phyloP scores from a whole-genome alignment of 2,113 vertebrate genomes.

The Puntigrus tetrazona region DNA sequence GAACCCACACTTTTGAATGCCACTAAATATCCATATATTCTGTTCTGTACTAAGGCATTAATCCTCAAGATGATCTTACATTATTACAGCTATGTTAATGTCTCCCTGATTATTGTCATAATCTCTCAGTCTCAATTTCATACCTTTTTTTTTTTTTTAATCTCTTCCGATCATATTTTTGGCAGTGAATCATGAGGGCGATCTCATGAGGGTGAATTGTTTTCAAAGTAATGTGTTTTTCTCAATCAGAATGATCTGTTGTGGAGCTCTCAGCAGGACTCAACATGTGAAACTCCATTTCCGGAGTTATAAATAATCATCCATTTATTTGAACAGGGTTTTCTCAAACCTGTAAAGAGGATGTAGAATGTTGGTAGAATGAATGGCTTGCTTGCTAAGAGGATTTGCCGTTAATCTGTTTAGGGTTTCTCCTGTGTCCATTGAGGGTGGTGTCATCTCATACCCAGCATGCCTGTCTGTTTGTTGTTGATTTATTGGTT shows the following conservation, averaged over 20 bases:
- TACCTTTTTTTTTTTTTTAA: not conserved
- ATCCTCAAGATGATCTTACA: not conserved
- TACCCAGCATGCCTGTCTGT: constrained; percentile 51
- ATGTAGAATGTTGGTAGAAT: constrained; percentile 54
- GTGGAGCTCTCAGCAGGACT: not conserved
- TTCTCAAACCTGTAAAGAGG: constrained; percentile 48
- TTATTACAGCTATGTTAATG: not conserved
- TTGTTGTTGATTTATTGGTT: constrained; percentile 55
- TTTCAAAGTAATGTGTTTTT: not conserved
- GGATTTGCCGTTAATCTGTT: constrained; percentile 73
- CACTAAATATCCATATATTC: no score
- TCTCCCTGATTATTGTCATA: not conserved
- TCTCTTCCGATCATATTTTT: not conserved
- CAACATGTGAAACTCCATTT: constrained; percentile 18
- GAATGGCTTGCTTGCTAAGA: constrained; percentile 64
- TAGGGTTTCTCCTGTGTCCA: constrained; percentile 65
- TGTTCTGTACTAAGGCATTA: not conserved
- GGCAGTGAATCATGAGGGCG: not conserved
- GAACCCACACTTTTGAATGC: no score
- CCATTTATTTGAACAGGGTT: constrained; percentile 57
- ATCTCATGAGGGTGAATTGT: not conserved
- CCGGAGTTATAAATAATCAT: constrained; percentile 57
- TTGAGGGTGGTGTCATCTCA: constrained; percentile 43
- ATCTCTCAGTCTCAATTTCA: not conserved
- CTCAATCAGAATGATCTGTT: not conserved